phyloP scores from a whole-genome alignment of 2,113 vertebrate genomes.

The Oryzias woworae region DNA sequence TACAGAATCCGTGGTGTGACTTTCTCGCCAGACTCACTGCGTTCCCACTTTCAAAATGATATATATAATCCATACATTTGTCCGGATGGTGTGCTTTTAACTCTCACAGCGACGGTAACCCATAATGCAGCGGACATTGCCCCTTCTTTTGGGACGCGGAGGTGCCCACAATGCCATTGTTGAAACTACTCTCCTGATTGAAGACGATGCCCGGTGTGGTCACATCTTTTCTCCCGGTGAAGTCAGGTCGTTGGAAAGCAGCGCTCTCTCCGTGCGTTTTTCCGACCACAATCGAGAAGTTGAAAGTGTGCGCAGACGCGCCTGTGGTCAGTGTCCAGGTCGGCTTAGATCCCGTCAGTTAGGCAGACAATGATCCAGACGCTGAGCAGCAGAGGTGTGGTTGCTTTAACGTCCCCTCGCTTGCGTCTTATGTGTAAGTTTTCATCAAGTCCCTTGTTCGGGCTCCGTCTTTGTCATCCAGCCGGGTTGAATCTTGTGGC shows the following conservation, averaged over 20 bases:
- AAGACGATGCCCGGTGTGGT: constrained; percentile 20
- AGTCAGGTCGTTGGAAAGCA: constrained; percentile 6
- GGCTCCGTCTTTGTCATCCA: constrained; percentile 33
- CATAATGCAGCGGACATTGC: constrained; percentile 50
- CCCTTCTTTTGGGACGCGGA: constrained; percentile 31
- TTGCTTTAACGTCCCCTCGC: constrained; percentile 36
- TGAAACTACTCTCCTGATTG: constrained; percentile 50
- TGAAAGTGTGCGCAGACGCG: constrained; percentile 2
- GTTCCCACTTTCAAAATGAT: constrained; percentile 43
- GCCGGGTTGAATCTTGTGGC: constrained; percentile 93
- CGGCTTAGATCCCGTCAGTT: constrained; percentile 33
- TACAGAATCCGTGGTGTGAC: constrained; percentile 72
- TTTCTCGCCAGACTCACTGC: constrained; percentile 53
- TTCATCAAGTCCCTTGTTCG: constrained; percentile 41
- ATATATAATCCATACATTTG: constrained; percentile 70
- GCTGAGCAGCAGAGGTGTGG: constrained; percentile 17
- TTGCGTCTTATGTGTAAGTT: constrained; percentile 58
- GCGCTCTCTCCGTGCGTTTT: background rate
- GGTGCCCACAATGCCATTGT: constrained; percentile 65
- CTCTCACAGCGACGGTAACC: constrained; percentile 42
- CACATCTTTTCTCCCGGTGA: constrained; percentile 20
- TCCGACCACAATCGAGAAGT: constrained; percentile 2
- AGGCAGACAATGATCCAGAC: constrained; percentile 34
- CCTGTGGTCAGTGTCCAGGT: constrained; percentile 26
- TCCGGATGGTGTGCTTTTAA: constrained; percentile 38